phyloP scores from a whole-genome alignment of 2,797 vertebrate species.

The Sebastes diaconus region DNA sequence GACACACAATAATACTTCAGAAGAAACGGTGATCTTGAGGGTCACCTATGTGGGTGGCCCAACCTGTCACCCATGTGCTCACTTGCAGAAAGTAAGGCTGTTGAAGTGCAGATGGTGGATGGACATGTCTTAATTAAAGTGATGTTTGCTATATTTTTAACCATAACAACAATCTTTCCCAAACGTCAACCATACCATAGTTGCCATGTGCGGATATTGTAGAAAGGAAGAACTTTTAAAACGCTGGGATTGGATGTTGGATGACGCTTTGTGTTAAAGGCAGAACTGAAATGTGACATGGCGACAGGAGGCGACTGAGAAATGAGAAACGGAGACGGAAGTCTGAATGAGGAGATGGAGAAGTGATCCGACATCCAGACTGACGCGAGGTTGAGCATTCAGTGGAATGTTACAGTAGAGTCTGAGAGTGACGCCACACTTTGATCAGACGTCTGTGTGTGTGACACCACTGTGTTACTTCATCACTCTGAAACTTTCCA shows the following conservation, averaged over 20 bases:
- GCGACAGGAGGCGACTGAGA: neutral
- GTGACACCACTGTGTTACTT: conserved; percentile 28
- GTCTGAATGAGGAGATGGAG: neutral
- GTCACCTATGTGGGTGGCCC: too few species aligned
- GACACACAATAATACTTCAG: too few species aligned
- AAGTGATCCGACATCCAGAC: neutral
- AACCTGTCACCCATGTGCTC: too few species aligned
- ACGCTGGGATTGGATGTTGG: neutral
- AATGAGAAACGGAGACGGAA: neutral
- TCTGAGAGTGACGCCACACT: conserved; percentile 18
- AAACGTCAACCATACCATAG: neutral
- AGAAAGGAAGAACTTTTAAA: neutral
- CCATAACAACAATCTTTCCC: neutral
- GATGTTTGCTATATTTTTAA: neutral
- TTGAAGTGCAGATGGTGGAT: neutral
- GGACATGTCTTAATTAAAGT: neutral
- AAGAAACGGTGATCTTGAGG: too few species aligned
- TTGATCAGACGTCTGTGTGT: conserved; percentile 26
- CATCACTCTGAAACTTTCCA: neutral
- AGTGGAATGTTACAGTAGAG: conserved; percentile 46
- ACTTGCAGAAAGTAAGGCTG: neutral
- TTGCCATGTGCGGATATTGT: neutral
- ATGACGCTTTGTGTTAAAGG: neutral
- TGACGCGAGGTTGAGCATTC: neutral
- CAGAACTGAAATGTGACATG: neutral